Base-by-base conservation (phyloP, 2,888 invertebrate genomes). In the Folsomia manolachei region DNA sequence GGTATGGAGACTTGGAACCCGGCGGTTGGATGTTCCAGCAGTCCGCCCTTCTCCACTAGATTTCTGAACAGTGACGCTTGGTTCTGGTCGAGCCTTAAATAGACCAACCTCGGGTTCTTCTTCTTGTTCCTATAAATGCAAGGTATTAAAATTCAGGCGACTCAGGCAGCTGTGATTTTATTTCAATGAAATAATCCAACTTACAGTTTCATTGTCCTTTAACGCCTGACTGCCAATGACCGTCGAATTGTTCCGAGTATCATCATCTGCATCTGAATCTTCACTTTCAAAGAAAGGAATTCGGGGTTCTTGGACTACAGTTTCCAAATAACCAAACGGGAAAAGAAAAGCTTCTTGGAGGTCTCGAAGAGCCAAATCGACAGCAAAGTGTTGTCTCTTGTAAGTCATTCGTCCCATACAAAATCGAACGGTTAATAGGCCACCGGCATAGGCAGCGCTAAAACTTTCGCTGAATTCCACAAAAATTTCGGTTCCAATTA, bases 381-480 rank as follows among this genome's bases (percentile, higher is more conserved):
- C 82, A 18, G 92, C 92, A 83, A 90, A 89, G 82, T 96, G 96
- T 79, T 89, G 88, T 81, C 91, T 88, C 74, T 90, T 88, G 72
- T 89, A 88, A 1, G 85, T 82, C 26, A 87, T 85, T 75, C 90
- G 87, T 21, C 88, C 89, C 73, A 88, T 88, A 77, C 88, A 86
- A 82, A 95, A 94, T 78, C 88, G 87, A 19, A 95, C 86, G 66
- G 90, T 87, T 81, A 92, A 92, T 82, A 91, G 91, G 83, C 91
- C 90, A 0, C 91, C 91, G 61, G 87, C 86, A 83, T 95, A 95
- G 0, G 83, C 84, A 21, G 87, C 85, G 79, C 95, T 94, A 83
- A 96, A 95, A 39, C 85, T 84, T 26, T 86, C 83, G 81, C 89
- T 87, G 80, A 96, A 96, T 83, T 93, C 93, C 25, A 95, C 83